Evolutionary conservation across 2,888 invertebrate genomes (phyloP).

Genomic region (Rhingia campestris): DNA sequence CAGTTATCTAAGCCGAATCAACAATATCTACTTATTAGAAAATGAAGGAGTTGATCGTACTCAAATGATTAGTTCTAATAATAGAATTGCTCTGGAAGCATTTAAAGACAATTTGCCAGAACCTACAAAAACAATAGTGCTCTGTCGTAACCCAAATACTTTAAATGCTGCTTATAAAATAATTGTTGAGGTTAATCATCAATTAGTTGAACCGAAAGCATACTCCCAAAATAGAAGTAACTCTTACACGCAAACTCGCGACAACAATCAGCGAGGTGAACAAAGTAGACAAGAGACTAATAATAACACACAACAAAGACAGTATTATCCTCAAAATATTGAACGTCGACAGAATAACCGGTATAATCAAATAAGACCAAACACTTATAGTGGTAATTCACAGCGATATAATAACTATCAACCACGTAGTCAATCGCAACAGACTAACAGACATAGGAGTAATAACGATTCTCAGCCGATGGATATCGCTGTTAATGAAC

Average conservation of each 20-base stretch:
- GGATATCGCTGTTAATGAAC: conserved; percentile 13
- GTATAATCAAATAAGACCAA: not conserved
- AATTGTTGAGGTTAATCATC: conserved; percentile 13
- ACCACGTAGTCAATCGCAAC: conserved; percentile 5
- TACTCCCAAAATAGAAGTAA: not conserved
- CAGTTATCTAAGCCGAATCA: conserved; percentile 23
- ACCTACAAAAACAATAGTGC: conserved; percentile 31
- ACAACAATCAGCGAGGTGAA: not conserved
- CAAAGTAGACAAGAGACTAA: not conserved
- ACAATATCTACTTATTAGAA: conserved; percentile 10
- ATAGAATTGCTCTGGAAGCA: conserved; percentile 36
- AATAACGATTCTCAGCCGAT: conserved; percentile 14
- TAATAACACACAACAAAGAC: not conserved
- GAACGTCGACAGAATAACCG: not conserved
- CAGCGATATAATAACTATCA: not conserved
- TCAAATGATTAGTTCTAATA: conserved; percentile 21
- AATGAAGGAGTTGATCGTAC: not conserved
- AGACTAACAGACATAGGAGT: conserved; percentile 1
- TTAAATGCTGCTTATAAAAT: conserved; percentile 22
- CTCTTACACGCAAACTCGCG: not conserved
- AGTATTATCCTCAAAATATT: not conserved
- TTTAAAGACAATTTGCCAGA: conserved; percentile 45
- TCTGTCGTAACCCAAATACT: conserved; percentile 11
- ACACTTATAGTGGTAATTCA: not conserved
- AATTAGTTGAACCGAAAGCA: not conserved